A percentile compares a stretch with the other conserved stretches of the same genome.
Conservation (phyloP, 2,888 invertebrate genomes). For the Lasioglossum calceatum region DNA sequence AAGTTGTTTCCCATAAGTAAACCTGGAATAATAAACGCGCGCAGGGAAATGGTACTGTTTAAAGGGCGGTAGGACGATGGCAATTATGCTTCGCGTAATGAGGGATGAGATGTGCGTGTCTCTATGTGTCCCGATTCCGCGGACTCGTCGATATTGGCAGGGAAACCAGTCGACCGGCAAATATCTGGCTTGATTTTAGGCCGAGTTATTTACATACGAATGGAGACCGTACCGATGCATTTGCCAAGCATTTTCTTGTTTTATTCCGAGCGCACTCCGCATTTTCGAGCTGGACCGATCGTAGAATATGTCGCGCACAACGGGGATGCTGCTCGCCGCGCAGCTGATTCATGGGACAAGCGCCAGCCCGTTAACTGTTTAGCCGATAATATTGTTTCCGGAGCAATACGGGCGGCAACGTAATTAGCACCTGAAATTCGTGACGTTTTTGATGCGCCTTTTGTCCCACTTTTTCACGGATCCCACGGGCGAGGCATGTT, state of each 20-base stretch:
- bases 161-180: slow-evolving; percentile 64
- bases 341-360: slow-evolving; percentile 30
- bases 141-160: slow-evolving; percentile 70
- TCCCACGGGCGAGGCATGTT: not conserved
- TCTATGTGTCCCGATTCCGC: slow-evolving; percentile 39
- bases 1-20: too few species aligned
- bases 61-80: not conserved
- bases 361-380: slow-evolving; percentile 44
- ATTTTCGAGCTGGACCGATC: slow-evolving; percentile 44
- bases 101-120: slow-evolving; percentile 27
- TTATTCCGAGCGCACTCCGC: slow-evolving; percentile 29
- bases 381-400: slow-evolving; percentile 44
- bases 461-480: too few species aligned
- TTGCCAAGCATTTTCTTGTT: slow-evolving; percentile 56
- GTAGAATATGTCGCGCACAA: slow-evolving; percentile 32
- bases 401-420: slow-evolving; percentile 12
- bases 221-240: slow-evolving; percentile 62
- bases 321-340: not conserved
- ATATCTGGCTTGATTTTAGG: slow-evolving; percentile 65
- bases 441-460: slow-evolving; percentile 10
- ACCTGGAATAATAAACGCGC: slow-evolving; percentile 5
- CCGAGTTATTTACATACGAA: slow-evolving; percentile 68
- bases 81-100: slow-evolving; percentile 47
- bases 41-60: not conserved
- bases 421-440: slow-evolving; percentile 28